Conservation (phyloP, 2,113 vertebrate species). For the Sarotherodon lohbergeri region DNA sequence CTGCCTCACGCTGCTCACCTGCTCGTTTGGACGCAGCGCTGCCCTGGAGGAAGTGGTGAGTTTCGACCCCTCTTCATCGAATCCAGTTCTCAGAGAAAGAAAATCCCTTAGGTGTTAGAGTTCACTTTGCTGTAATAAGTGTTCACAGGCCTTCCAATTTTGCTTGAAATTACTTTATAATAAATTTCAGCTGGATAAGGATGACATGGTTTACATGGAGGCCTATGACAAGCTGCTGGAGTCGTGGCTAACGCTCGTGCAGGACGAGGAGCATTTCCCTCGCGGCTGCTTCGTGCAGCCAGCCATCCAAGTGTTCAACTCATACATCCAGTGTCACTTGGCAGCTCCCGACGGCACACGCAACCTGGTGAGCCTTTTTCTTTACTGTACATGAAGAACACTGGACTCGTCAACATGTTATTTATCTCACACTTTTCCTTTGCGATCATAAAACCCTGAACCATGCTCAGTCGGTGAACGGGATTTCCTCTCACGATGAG, state of each 20-base stretch:
- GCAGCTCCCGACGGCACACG: slow-evolving; percentile 97
- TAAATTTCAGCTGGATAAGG: slow-evolving; percentile 86
- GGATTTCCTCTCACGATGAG: slow-evolving; percentile 90
- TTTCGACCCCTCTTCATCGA: background rate
- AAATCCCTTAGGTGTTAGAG: background rate
- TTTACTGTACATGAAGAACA: background rate
- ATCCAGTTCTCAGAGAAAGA: background rate
- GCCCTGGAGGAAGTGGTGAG: slow-evolving; percentile 97
- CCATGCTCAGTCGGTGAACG: slow-evolving; percentile 85
- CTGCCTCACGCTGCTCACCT: slow-evolving; percentile 96
- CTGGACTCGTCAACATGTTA: rapidly evolving
- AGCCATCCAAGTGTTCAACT: slow-evolving; percentile 98
- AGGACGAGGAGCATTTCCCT: slow-evolving; percentile 96
- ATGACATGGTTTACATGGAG: slow-evolving; percentile 99
- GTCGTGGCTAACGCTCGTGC: slow-evolving; percentile 94
- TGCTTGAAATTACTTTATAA: background rate
- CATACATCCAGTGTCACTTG: slow-evolving; percentile 97
- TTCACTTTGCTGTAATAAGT: background rate
- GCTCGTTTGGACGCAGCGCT: slow-evolving; percentile 95
- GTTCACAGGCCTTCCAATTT: background rate
- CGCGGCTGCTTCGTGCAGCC: slow-evolving; percentile 95
- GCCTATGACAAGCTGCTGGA: slow-evolving; percentile 96
- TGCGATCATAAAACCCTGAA: background rate
- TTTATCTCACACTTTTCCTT: background rate
- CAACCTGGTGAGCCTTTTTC: slow-evolving; percentile 85